A percentile compares a stretch with the other conserved stretches of the same genome.
phyloP scores from a whole-genome alignment of 1,140 invertebrate species.

The Aphelinus certus region DNA sequence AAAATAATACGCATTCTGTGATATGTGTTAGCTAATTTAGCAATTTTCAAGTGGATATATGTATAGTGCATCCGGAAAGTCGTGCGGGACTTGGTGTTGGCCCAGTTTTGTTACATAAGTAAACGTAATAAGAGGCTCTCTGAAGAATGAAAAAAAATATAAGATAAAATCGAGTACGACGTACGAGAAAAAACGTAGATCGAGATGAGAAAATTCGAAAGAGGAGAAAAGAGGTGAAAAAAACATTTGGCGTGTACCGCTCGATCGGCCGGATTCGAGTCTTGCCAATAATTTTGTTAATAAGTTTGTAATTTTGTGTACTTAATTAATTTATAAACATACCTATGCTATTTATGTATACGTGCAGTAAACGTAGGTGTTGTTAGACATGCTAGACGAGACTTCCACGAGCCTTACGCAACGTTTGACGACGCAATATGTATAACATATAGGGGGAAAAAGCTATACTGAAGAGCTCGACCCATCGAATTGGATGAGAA shows the following conservation, averaged over 20 bases:
- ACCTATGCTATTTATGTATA: conserved; percentile 63
- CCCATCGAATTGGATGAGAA: neutral
- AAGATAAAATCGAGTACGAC: conserved; percentile 1
- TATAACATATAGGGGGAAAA: neutral
- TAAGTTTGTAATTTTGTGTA: conserved; percentile 67
- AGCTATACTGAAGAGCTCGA: neutral
- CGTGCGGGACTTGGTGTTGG: conserved; percentile 14
- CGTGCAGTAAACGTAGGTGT: conserved; percentile 50
- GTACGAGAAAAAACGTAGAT: conserved; percentile 7
- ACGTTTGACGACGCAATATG: neutral
- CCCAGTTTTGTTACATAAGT: conserved; percentile 18
- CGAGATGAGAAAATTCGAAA: too few species aligned
- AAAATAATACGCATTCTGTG: conserved; percentile 59
- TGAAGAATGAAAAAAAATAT: conserved; percentile 2
- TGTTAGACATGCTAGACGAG: conserved; percentile 56
- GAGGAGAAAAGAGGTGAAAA: too few species aligned
- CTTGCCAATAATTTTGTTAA: conserved; percentile 66
- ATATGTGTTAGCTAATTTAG: conserved; percentile 62
- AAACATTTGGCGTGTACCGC: neutral
- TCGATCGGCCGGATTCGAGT: conserved; percentile 52
- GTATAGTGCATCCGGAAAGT: neutral
- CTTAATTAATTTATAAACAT: conserved; percentile 60
- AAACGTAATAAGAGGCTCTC: neutral
- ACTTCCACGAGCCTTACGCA: conserved; percentile 55
- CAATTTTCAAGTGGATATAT: too few species aligned